Evolutionary conservation across 2,888 invertebrate genomes (phyloP), one percentile per base, ranked within the genome.

Genomic region (Rhagonycha lutea): DNA sequence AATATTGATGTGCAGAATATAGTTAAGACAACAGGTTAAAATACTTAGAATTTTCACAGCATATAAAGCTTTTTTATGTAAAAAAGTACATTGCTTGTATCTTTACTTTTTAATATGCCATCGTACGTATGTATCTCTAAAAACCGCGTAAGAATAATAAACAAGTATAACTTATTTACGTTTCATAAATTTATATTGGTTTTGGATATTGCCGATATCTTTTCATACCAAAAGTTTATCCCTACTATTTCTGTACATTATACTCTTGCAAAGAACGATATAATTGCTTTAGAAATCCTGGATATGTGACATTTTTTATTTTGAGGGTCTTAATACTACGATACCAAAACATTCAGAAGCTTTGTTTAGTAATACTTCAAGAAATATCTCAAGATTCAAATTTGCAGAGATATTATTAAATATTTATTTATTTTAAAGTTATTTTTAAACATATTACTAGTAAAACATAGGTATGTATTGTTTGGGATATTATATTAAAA

Each of bases 261-360:
- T 76, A 78, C 72, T 74, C 68, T 65, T 69, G 77, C 71, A 78
- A 78, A 69, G 79, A 74, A 77, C 79, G 74, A 77, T 72, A 77
- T 79, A 80, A 80, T 80, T 79, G 80, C 73, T 76, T 67, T 23
- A 69, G 74, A 74, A 75, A 73, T 72, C 63, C 26, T 10, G 23
- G 63, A 65, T 65, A 65, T 24, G 24, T 65, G 47, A 47, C 47
- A 65, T 24, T 24, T 65, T 65, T 24, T 12, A 65, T 65, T 63
- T 26, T 10, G 8, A 26, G 24, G 12, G n/a, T 26, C 10, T 12
- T 12, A 62, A 14, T 24, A 12, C 26, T 65, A 12, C 0, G 2
- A 63, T 32, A 12, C 12, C 32, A 32, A 12, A 32, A 32, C 12
- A 4, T 32, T 32, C 32, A 11, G 26, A 7, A 26, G 26, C 26